Evolutionary conservation across 2,113 vertebrate genomes (phyloP), one percentile per base, ranked within the genome.

Genomic region (Oxyura jamaicensis): DNA sequence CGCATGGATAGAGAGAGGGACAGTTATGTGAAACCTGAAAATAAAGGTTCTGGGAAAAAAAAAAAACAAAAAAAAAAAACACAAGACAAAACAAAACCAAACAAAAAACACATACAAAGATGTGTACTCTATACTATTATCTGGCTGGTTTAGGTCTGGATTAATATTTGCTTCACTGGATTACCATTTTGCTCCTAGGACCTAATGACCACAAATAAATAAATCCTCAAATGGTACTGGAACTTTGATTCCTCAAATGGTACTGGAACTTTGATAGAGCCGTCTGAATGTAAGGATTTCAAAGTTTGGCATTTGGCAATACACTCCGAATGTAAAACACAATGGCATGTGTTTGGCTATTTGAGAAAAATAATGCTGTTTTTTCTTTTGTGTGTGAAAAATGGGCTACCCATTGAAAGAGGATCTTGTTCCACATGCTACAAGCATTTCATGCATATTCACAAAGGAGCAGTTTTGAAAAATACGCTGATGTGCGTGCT

Each of bases 21-120:
- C 17, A n/a, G 33, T 6, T 0, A 3, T 0, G 8, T 0, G 4
- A 44, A 31, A 26, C 9, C 13, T n/a, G 31, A 19, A 4, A 11
- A 6, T 11, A 25, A 48, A 82, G 36, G 10, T 36, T 58, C 31
- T 62, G 42, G 33, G 35, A 4, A 16, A 18, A 42, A 31, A 11
- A 36, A 33, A 23, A 22, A 23, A 46, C 44, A 46, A 46, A 44
- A 8, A 3, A 18, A 7, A 17, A 44, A 18, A 18, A 18, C 6
- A 44, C 36, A 39, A 39, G 36, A 9, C 36, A 39, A 44, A 19
- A 44, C 44, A 18, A 44, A 39, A 44, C 17, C 39, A 44, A 44
- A 44, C 42, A 44, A 18, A 2, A 8, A 4, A 36, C 19, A 0
- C 11, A 52, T 29, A n/a, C 21, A 5, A 22, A n/a, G 4, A 0